Evolutionary conservation across 2,888 invertebrate species (phyloP).

Genomic region (Drosophila vallismaia): DNA sequence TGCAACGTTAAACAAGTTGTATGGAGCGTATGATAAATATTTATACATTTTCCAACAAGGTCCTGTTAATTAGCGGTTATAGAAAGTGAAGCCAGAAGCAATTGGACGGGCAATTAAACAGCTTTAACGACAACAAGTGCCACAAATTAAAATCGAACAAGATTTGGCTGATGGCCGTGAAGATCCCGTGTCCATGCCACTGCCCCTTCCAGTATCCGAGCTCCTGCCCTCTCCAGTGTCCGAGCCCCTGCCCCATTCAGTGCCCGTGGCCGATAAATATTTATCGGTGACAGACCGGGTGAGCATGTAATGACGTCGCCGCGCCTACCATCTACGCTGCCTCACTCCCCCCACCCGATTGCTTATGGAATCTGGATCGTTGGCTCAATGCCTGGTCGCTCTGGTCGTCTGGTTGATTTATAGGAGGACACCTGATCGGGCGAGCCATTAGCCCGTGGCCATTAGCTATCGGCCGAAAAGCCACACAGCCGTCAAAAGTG

Average conservation of each 20-base stretch:
- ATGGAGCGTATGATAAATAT: background rate
- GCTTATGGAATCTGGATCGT: slow-evolving; percentile 33
- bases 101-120: slow-evolving; percentile 17
- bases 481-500: slow-evolving; percentile 44
- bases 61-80: slow-evolving; percentile 14
- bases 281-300: slow-evolving; percentile 44
- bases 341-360: background rate
- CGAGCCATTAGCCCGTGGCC: slow-evolving; percentile 20
- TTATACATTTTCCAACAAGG: slow-evolving; percentile 19
- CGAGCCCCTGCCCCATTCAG: too few relatives aligned
- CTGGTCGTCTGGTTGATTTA: slow-evolving; percentile 33
- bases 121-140: slow-evolving; percentile 41
- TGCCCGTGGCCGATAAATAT: slow-evolving; percentile 55
- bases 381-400: background rate
- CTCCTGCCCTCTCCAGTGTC: too few relatives aligned
- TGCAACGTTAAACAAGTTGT: background rate
- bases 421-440: slow-evolving; percentile 26
- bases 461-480: slow-evolving; percentile 14
- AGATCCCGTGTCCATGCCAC: background rate
- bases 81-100: slow-evolving; percentile 41
- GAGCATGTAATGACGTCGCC: slow-evolving; percentile 34
- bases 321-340: background rate
- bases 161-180: slow-evolving; percentile 11
- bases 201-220: background rate
- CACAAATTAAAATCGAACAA: slow-evolving; percentile 47